These are phyloP conservation scores for Himalopsyche phryganea DNA, from an alignment of 1,140 invertebrate genomes.

Conservation along the genomic window DNA sequence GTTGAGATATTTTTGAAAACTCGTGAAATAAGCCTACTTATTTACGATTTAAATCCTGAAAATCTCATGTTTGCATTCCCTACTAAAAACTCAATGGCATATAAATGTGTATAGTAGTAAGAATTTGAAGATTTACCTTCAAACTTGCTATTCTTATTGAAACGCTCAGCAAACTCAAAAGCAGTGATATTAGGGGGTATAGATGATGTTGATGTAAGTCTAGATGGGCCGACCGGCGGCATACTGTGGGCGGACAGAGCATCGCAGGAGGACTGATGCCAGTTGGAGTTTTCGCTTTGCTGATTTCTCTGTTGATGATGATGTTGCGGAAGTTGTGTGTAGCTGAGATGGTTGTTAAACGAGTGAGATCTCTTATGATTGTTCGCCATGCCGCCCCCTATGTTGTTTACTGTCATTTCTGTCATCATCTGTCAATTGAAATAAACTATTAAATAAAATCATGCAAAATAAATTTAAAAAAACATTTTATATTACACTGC, in stretches of 20 bases:
- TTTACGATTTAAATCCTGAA: no score
- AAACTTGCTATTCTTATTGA: slow-evolving; percentile 17
- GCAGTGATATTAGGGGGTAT: slow-evolving; percentile 17
- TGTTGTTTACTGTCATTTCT: slow-evolving; percentile 16
- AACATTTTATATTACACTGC: no score
- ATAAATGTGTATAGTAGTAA: no score
- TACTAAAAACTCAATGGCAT: no score
- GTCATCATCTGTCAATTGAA: slow-evolving; percentile 25
- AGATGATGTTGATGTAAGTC: slow-evolving; percentile 18
- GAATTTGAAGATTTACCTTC: no score
- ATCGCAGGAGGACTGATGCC: slow-evolving; percentile 51
- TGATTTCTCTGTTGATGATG: slow-evolving; percentile 46
- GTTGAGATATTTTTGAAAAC: no score
- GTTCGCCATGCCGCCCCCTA: slow-evolving; percentile 36
- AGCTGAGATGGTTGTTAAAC: slow-evolving; percentile 64
- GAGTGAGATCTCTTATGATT: slow-evolving; percentile 63
- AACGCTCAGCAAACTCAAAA: slow-evolving; percentile 19
- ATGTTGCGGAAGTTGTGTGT: slow-evolving; percentile 57
- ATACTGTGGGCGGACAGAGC: slow-evolving; percentile 39
- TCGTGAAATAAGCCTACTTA: no score
- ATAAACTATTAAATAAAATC: no score
- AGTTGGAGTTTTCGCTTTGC: slow-evolving; percentile 31
- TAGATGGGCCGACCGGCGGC: slow-evolving; percentile 7
- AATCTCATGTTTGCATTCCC: no score
- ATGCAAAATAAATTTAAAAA: no score